Evolutionary conservation across 2,888 invertebrate species (phyloP).

Genomic region (Liposcelis brunnea): DNA sequence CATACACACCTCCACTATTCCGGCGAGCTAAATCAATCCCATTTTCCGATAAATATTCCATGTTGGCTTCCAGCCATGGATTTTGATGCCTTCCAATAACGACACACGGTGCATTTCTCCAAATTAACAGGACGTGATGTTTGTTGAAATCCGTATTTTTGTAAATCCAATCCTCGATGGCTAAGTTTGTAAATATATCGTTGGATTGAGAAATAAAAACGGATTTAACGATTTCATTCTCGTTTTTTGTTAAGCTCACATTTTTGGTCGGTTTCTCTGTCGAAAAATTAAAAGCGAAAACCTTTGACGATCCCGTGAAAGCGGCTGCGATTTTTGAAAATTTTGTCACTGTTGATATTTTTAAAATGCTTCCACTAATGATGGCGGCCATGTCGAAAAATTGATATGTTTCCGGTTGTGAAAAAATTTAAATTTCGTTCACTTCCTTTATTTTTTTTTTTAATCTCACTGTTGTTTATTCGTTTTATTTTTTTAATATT

Average conservation of each 20-base stretch:
- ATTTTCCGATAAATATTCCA: constrained; percentile 42
- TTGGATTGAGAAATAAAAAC: constrained; percentile 84
- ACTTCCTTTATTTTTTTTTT: too few species aligned
- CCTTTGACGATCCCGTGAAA: neutral
- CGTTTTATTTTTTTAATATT: too few species aligned
- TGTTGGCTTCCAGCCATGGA: constrained; percentile 83
- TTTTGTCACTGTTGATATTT: too few species aligned
- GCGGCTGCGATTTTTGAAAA: too few species aligned
- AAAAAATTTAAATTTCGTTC: too few species aligned
- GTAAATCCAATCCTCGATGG: constrained; percentile 93
- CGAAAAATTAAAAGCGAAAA: neutral
- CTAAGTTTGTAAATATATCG: constrained; percentile 83
- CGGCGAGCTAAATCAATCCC: constrained; percentile 68
- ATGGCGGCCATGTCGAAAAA: too few species aligned
- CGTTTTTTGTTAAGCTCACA: neutral
- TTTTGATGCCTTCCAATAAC: constrained; percentile 96
- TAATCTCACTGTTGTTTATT: too few species aligned
- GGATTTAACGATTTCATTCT: constrained; percentile 49
- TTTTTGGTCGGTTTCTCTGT: neutral
- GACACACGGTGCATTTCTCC: constrained; percentile 86
- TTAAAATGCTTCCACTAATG: too few species aligned
- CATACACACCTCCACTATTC: constrained; percentile 57
- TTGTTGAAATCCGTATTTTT: constrained; percentile 65
- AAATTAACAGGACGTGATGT: constrained; percentile 73
- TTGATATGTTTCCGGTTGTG: too few species aligned